A percentile compares a stretch with the other conserved stretches of the same genome.
Evolutionary conservation across 2,797 vertebrate species (phyloP).

Genomic region (Typhlichthys subterraneus): DNA sequence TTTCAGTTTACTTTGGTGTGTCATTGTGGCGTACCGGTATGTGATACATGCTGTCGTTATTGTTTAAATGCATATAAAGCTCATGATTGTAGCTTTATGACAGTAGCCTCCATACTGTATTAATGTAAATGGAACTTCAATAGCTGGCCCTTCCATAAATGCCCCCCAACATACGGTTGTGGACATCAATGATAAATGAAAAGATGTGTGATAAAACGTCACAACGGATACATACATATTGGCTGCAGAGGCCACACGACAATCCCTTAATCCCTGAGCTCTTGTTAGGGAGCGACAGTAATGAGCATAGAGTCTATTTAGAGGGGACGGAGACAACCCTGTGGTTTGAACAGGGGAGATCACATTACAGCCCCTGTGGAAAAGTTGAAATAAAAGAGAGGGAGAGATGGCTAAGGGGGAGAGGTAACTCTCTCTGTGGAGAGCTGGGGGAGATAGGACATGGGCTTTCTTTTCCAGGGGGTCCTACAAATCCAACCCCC

Average conservation of each 20-base stretch:
- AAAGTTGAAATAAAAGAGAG: conserved; percentile 5
- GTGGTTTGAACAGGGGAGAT: conserved; percentile 39
- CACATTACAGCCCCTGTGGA: conserved; percentile 36
- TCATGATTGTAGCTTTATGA: no score
- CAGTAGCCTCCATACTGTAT: no score
- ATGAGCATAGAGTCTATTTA: conserved; percentile 43
- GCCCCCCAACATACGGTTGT: conserved; percentile 14
- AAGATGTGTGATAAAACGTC: not conserved
- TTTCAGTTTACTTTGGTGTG: no score
- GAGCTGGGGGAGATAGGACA: not conserved
- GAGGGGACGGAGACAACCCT: conserved; percentile 33
- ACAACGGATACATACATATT: not conserved
- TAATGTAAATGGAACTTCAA: conserved; percentile 1
- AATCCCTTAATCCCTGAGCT: conserved; percentile 26
- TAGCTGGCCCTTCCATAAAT: conserved; percentile 15
- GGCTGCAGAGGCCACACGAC: conserved; percentile 20
- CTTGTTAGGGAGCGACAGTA: conserved; percentile 32
- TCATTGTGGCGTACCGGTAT: no score
- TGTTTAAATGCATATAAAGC: no score
- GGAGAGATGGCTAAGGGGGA: conserved; percentile 25
- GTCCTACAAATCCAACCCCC: not conserved
- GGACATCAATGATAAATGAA: not conserved
- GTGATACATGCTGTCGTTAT: no score
- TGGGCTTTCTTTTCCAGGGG: not conserved
- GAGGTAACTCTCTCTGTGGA: conserved; percentile 9